These are phyloP conservation scores for Drosophila ananassae DNA, from an alignment of 1,140 invertebrate genomes.

Conservation along the genomic window DNA sequence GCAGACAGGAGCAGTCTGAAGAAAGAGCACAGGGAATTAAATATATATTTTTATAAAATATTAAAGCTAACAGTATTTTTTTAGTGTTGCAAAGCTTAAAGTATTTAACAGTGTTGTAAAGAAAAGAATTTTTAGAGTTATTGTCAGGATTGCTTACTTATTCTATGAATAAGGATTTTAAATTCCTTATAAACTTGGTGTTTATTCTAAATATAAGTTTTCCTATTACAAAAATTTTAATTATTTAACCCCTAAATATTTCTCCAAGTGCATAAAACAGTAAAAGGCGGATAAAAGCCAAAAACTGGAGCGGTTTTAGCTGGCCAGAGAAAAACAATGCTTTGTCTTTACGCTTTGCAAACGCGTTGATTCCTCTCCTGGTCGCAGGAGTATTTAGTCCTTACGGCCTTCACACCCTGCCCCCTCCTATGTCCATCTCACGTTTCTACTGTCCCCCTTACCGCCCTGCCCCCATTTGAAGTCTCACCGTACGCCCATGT, in stretches of 20 bases:
- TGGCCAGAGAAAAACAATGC: slow-evolving; percentile 44
- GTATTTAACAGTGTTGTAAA: too few species aligned
- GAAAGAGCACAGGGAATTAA: neutral
- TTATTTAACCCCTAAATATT: neutral
- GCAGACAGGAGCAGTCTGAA: slow-evolving; percentile 14
- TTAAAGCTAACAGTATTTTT: too few species aligned
- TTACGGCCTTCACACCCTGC: slow-evolving; percentile 5
- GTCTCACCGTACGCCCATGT: slow-evolving; percentile 6
- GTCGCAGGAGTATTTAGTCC: slow-evolving; percentile 4
- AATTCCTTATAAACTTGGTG: too few species aligned
- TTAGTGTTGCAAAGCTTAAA: too few species aligned
- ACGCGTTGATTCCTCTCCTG: neutral
- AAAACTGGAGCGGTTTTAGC: slow-evolving; percentile 3
- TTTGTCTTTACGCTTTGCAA: slow-evolving; percentile 16
- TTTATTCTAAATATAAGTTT: too few species aligned
- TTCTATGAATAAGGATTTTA: too few species aligned
- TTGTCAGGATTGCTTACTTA: too few species aligned
- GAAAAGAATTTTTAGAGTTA: too few species aligned
- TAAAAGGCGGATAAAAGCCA: neutral
- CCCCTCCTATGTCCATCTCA: slow-evolving; percentile 11
- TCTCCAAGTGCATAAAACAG: neutral
- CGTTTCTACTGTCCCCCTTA: too few species aligned
- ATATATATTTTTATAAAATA: too few species aligned
- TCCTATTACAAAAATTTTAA: neutral
- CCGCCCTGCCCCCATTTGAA: neutral